phyloP scores from a whole-genome alignment of 2,797 vertebrate species.

The Arrhamphus sclerolepis region DNA sequence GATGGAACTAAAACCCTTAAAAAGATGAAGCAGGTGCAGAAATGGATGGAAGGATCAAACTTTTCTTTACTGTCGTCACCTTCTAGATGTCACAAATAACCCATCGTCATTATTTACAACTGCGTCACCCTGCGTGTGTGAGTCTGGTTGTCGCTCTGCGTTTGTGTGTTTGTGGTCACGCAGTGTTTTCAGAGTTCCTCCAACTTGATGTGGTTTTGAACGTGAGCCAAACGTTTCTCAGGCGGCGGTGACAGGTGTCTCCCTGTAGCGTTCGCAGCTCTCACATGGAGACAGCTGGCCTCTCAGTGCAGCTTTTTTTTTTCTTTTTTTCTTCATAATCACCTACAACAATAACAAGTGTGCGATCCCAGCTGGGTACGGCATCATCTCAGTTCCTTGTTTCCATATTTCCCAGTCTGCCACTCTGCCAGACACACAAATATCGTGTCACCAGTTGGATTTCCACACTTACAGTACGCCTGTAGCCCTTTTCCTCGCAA shows the following conservation, averaged over 20 bases:
- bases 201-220: slow-evolving; percentile 48
- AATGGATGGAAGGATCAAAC: no score
- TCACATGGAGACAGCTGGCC: slow-evolving; percentile 26
- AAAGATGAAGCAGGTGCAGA: no score
- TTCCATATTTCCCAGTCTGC: slow-evolving; percentile 7
- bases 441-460: no score
- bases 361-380: slow-evolving; percentile 20
- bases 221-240: slow-evolving; percentile 30
- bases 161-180: slow-evolving; percentile 4
- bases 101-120: slow-evolving; percentile 17
- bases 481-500: neutral
- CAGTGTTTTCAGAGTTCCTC: slow-evolving; percentile 8
- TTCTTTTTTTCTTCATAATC: slow-evolving; percentile 5
- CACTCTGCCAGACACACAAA: slow-evolving; percentile 8
- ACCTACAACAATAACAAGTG: slow-evolving; percentile 28
- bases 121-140: slow-evolving; percentile 7
- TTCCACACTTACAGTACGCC: slow-evolving; percentile 9
- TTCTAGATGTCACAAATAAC: no score
- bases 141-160: slow-evolving; percentile 2
- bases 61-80: no score
- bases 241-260: slow-evolving; percentile 53
- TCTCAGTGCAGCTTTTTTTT: slow-evolving; percentile 9
- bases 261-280: slow-evolving; percentile 12
- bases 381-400: neutral
- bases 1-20: no score